These are phyloP conservation scores for Haliaeetus leucogaster DNA, from an alignment of 2,113 vertebrate genomes.

Conservation along the genomic window DNA sequence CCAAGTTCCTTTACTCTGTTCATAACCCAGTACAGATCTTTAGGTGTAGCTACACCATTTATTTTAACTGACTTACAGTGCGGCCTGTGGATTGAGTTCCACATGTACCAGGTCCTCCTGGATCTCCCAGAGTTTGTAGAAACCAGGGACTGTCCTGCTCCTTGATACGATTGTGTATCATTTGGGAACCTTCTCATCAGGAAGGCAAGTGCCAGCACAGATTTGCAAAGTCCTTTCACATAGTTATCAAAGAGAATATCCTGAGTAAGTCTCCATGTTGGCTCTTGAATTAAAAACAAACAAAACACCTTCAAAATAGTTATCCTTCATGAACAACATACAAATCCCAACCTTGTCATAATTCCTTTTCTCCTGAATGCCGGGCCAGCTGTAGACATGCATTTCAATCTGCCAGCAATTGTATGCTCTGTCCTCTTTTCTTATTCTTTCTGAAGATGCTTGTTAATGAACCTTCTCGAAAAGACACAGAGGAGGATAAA, in stretches of 20 bases:
- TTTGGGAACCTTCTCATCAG: not conserved
- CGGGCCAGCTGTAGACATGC: not conserved
- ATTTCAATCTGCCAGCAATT: not conserved
- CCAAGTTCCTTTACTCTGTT: not conserved
- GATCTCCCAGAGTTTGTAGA: not conserved
- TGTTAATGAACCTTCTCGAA: conserved; percentile 23
- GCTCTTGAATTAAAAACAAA: not conserved
- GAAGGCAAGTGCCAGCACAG: not conserved
- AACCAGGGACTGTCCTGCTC: not conserved
- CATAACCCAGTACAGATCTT: not conserved
- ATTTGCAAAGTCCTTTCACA: not conserved
- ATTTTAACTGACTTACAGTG: not conserved
- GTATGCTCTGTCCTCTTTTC: not conserved
- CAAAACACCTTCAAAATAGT: not conserved
- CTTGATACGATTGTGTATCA: not conserved
- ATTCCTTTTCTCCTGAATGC: not conserved
- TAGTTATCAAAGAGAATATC: not conserved
- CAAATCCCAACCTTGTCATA: not conserved
- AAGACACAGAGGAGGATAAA: not conserved
- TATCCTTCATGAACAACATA: not conserved
- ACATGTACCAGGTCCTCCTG: not conserved
- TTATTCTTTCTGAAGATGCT: conserved; percentile 51
- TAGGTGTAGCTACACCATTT: not conserved
- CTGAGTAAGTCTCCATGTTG: not conserved
- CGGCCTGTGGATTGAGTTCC: not conserved